Conservation (phyloP, 2,113 vertebrate species). For the Apeltes quadracus region DNA sequence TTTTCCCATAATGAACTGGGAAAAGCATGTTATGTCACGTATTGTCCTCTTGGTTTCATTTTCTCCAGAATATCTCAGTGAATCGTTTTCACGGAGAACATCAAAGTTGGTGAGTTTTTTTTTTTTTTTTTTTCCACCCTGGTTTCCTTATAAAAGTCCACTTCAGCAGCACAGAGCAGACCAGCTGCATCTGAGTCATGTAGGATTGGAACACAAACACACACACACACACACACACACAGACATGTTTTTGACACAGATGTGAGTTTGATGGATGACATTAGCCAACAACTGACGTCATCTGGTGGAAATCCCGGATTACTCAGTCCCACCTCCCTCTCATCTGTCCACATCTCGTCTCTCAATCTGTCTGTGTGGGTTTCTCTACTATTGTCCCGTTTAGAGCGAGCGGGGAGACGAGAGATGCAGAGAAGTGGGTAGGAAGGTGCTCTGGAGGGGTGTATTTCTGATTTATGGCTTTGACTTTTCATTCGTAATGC, state of each 20-base stretch:
- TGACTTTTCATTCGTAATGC: conserved; percentile 79
- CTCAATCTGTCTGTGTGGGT: conserved; percentile 19
- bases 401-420: conserved; percentile 19
- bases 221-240: conserved; percentile 22
- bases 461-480: conserved; percentile 72
- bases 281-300: conserved; percentile 66
- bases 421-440: conserved; percentile 16
- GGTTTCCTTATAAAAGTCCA: conserved; percentile 21
- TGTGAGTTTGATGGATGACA: conserved; percentile 69
- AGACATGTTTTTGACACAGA: conserved; percentile 63
- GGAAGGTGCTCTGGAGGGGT: conserved; percentile 18
- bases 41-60: background rate
- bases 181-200: conserved; percentile 77
- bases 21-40: background rate
- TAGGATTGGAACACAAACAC: conserved; percentile 44
- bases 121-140: conserved; percentile 18
- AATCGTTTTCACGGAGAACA: conserved; percentile 7
- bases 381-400: conserved; percentile 24
- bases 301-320: conserved; percentile 74
- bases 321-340: conserved; percentile 44
- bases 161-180: conserved; percentile 25
- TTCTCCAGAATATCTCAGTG: background rate
- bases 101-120: conserved; percentile 14
- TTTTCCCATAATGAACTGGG: conserved; percentile 6
- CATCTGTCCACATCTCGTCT: conserved; percentile 19